Evolutionary conservation across 1,140 invertebrate genomes (phyloP).

Genomic region (Xylocopa sonorina): DNA sequence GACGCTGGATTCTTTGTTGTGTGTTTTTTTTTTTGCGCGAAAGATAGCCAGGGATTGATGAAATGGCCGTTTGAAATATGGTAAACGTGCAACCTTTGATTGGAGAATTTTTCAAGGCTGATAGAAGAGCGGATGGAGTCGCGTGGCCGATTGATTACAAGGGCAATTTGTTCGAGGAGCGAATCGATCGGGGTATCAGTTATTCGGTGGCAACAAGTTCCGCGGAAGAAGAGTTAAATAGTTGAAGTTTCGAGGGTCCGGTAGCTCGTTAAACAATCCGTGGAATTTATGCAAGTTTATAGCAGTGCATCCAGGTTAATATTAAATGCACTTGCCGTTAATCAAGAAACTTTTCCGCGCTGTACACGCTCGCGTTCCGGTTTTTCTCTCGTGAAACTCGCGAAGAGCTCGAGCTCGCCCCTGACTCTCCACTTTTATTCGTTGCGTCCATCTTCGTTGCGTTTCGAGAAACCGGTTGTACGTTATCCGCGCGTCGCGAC

Average conservation of each 20-base stretch:
- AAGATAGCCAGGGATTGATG: too few species aligned
- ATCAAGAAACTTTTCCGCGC: constrained; percentile 23
- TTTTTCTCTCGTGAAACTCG: background rate
- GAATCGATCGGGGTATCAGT: background rate
- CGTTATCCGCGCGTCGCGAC: background rate
- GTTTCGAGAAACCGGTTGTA: background rate
- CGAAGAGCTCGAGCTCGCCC: background rate
- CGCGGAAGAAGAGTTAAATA: background rate
- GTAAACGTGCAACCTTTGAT: too few species aligned
- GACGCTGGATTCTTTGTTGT: background rate
- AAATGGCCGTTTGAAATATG: too few species aligned
- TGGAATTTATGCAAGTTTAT: background rate
- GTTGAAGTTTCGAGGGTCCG: background rate
- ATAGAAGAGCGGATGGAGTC: background rate
- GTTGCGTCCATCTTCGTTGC: background rate
- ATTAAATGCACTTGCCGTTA: constrained; percentile 6
- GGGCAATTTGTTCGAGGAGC: background rate
- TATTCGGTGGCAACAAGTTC: constrained; percentile 6
- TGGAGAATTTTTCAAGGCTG: background rate
- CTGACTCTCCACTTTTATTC: background rate
- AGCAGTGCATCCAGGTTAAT: constrained; percentile 6
- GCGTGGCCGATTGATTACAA: background rate
- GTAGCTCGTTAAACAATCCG: constrained; percentile 1
- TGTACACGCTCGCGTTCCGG: background rate
- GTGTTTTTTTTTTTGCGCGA: too few species aligned